Percentiles rank a stretch among this genome's conserved stretches.
Evolutionary conservation across 2,797 vertebrate species (phyloP).

Genomic region (Graptemys geographica): DNA sequence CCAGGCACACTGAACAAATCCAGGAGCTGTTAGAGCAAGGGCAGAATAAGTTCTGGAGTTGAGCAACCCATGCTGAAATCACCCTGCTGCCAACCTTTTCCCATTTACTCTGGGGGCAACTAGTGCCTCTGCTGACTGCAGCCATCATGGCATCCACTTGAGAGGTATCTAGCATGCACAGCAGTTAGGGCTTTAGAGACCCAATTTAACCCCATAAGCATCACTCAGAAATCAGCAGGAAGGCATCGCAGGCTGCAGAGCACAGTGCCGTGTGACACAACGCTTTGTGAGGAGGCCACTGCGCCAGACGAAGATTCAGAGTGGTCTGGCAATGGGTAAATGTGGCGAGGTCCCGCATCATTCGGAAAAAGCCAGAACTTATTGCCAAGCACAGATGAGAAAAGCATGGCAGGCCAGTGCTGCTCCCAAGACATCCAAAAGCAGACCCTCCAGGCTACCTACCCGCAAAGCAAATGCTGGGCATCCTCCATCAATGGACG

Average conservation of each 20-base stretch:
- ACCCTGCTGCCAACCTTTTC: fast-evolving
- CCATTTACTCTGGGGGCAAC: not conserved
- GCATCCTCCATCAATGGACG: not conserved
- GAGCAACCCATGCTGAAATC: not conserved
- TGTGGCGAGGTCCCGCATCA: not conserved
- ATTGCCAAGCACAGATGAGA: not conserved
- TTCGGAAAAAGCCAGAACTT: not conserved
- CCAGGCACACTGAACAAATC: not conserved
- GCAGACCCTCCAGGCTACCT: not conserved
- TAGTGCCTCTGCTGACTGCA: not conserved
- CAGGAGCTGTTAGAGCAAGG: not conserved
- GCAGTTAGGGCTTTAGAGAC: not conserved
- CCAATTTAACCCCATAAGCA: not conserved
- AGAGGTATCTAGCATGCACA: not conserved
- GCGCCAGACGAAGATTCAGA: not conserved
- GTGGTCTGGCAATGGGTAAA: not conserved
- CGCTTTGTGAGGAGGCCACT: not conserved
- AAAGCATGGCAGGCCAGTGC: not conserved
- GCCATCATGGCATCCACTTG: not conserved
- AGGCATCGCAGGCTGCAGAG: not conserved
- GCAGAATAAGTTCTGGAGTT: not conserved
- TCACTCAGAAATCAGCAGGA: fast-evolving
- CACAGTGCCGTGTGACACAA: not conserved
- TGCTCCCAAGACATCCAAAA: not conserved
- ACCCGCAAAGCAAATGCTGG: not conserved